Percentiles rank a stretch among this genome's conserved stretches.
phyloP scores from a whole-genome alignment of 2,888 invertebrate species.

The Ophion obscuratus region DNA sequence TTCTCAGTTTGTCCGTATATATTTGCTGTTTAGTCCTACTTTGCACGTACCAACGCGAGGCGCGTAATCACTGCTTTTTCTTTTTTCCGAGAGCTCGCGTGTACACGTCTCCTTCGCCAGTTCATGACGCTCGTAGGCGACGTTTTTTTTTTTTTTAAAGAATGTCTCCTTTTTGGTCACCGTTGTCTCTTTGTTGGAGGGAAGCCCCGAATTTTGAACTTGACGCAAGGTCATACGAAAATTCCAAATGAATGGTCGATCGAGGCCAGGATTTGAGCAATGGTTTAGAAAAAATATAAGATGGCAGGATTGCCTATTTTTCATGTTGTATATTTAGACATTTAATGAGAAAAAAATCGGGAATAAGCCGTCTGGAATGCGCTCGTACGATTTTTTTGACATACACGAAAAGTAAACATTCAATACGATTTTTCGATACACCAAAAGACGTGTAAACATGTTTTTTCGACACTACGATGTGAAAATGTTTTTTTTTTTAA shows the following conservation, averaged over 20 bases:
- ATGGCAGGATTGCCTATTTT: no score
- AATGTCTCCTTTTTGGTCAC: background rate
- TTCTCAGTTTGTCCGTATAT: slow-evolving; percentile 38
- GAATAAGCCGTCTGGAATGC: no score
- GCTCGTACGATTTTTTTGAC: no score
- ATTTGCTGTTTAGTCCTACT: slow-evolving; percentile 57
- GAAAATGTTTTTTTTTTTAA: no score
- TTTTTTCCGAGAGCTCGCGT: slow-evolving; percentile 46
- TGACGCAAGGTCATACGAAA: background rate
- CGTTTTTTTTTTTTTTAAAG: background rate
- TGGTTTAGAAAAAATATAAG: no score
- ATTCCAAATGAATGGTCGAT: background rate
- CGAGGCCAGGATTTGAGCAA: background rate
- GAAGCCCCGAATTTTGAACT: background rate
- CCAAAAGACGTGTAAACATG: no score
- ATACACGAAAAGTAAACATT: no score
- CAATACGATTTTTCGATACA: no score
- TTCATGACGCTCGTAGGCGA: slow-evolving; percentile 11
- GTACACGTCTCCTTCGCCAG: slow-evolving; percentile 1
- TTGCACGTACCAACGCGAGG: slow-evolving; percentile 55
- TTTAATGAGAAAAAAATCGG: no score
- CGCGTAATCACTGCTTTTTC: slow-evolving; percentile 61
- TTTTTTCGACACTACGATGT: no score
- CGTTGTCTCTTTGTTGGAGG: background rate
- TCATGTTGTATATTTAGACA: no score